These are phyloP conservation scores for Oreochromis niloticus DNA, from an alignment of 2,113 vertebrate genomes.

Conservation along the genomic window DNA sequence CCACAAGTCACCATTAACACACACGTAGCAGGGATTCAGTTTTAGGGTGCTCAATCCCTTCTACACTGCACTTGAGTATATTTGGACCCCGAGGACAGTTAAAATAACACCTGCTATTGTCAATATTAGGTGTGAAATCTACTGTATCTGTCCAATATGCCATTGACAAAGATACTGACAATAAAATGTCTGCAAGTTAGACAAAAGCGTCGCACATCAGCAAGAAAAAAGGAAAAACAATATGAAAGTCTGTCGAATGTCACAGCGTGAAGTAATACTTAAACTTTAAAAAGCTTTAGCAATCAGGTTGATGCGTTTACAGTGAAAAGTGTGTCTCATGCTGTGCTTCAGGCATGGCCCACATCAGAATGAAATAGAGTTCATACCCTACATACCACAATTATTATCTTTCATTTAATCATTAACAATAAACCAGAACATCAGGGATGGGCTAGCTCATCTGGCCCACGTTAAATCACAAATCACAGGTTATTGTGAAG, in stretches of 20 bases:
- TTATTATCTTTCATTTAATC: not conserved
- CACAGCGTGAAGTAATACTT: not conserved
- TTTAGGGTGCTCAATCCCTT: not conserved
- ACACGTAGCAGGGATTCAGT: not conserved
- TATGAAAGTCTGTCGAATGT: not conserved
- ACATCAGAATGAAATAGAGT: not conserved
- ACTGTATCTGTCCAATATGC: not conserved
- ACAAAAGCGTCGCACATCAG: not conserved
- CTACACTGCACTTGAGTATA: not conserved
- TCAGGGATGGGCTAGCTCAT: not conserved
- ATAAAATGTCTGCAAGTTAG: not conserved
- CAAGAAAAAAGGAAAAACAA: not conserved
- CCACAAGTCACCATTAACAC: not conserved
- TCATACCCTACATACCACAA: not conserved
- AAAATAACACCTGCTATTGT: not conserved
- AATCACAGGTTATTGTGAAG: not conserved
- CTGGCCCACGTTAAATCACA: not conserved
- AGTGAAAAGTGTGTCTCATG: not conserved
- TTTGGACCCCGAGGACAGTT: not conserved
- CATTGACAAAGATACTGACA: not conserved
- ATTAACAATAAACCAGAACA: not conserved
- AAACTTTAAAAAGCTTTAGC: not conserved
- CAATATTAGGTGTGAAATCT: not conserved
- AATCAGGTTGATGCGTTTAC: not conserved
- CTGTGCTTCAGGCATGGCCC: not conserved